Conservation (phyloP, 2,888 invertebrate species). For the Lordiphosa andalusiaca region DNA sequence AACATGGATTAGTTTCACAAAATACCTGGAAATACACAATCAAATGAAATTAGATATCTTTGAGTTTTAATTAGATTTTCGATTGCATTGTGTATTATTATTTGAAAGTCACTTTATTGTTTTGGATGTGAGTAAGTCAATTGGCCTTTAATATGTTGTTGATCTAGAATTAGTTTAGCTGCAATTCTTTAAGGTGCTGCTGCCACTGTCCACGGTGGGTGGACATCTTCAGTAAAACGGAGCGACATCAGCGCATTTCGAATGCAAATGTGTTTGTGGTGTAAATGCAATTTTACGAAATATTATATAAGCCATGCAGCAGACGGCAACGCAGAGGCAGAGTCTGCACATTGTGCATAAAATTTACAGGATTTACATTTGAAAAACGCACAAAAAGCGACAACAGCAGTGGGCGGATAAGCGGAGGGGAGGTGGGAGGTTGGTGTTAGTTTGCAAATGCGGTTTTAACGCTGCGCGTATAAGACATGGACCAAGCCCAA, state of each 20-base stretch:
- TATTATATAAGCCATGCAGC: constrained; percentile 59
- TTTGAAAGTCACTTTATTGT: no score
- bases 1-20: no score
- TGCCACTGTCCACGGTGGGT: no score
- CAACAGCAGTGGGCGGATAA: constrained; percentile 13
- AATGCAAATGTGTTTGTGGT: constrained; percentile 74
- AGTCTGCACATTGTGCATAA: constrained; percentile 61
- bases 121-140: constrained; percentile 1
- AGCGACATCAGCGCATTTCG: constrained; percentile 49
- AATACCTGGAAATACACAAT: no score
- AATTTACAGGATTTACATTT: constrained; percentile 71
- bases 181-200: no score
- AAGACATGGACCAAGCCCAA: constrained; percentile 58
- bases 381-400: constrained; percentile 54
- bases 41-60: no score
- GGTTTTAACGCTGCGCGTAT: constrained; percentile 62
- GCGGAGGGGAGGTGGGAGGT: neutral
- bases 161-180: no score
- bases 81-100: no score
- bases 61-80: no score
- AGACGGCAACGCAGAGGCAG: constrained; percentile 11
- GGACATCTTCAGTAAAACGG: constrained; percentile 3
- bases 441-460: constrained; percentile 56
- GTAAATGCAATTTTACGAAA: constrained; percentile 74
- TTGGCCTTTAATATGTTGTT: neutral